phyloP scores from a whole-genome alignment of 2,113 vertebrate genomes.

The Syngnathus floridae region DNA sequence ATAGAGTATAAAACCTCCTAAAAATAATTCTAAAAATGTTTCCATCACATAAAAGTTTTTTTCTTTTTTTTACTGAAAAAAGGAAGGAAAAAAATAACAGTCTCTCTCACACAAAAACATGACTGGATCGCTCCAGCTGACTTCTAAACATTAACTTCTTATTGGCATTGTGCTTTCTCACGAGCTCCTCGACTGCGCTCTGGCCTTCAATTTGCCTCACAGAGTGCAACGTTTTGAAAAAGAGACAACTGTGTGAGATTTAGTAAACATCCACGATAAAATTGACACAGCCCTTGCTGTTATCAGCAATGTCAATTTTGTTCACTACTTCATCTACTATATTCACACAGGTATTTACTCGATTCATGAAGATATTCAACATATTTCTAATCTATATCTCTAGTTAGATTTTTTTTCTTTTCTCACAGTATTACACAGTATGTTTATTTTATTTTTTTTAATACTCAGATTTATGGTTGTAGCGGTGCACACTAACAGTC shows the following conservation, averaged over 20 bases:
- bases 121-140: slow-evolving; percentile 55
- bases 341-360: slow-evolving; percentile 70
- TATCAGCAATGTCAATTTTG: slow-evolving; percentile 59
- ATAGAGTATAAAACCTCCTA: slow-evolving; percentile 75
- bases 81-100: slow-evolving; percentile 70
- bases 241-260: slow-evolving; percentile 66
- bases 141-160: slow-evolving; percentile 52
- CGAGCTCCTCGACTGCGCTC: slow-evolving; percentile 36
- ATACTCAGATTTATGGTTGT: slow-evolving; percentile 53
- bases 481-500: slow-evolving; percentile 72
- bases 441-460: slow-evolving; percentile 50
- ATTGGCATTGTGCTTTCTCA: slow-evolving; percentile 66
- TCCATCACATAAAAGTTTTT: slow-evolving; percentile 68
- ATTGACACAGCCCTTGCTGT: slow-evolving; percentile 52
- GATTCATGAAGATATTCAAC: slow-evolving; percentile 72
- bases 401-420: slow-evolving; percentile 60
- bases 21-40: slow-evolving; percentile 74
- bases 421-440: slow-evolving; percentile 73
- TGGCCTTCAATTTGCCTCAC: slow-evolving; percentile 54
- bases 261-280: slow-evolving; percentile 66
- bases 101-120: slow-evolving; percentile 69
- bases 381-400: slow-evolving; percentile 70
- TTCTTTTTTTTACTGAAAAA: slow-evolving; percentile 48
- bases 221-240: slow-evolving; percentile 59
- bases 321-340: slow-evolving; percentile 70